Evolutionary conservation across 2,888 invertebrate species (phyloP), one percentile per base, ranked within the genome.

Genomic region (Plebejus anna): DNA sequence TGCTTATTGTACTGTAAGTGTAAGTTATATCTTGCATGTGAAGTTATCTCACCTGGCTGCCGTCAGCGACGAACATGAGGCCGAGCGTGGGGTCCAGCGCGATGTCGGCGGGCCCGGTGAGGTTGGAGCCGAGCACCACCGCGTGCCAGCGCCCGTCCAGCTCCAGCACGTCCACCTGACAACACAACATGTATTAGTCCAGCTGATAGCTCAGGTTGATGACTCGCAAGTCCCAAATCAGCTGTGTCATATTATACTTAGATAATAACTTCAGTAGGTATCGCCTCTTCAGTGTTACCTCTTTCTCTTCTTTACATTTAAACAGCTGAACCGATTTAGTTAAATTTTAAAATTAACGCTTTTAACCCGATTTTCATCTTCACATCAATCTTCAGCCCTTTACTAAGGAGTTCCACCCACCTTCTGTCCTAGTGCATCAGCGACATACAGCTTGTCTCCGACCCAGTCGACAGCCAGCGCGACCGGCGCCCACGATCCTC

Each of bases 401-500:
- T 42, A 42, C 9, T 42, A 42, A 47, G 47, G 2, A 47, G 47
- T 47, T 28, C 55, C 55, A 61, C 61, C 11, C 32, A 66, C 96
- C 86, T 93, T 98, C 88, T 98, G 98, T 0, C 98, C 98, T 36
- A 98, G 95, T 32, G 97, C 96, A 88, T 99, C 99, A 0, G 98
- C 98, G 32, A 99, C 97, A 90, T 99, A 99, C 9, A 99, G 94
- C 88, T 99, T 99, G 88, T 98, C 97, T 0, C 98, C 98, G 70
- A 99, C 96, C 98, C 99, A 99, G 92, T 99, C 99, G 22, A 99
- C 97, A 9, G 99, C 99, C 75, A 99, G 88, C 0, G 98, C 97
- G 0, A 97, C 97, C 0, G 98, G 98, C 0, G 97, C 95, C 98
- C 98, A 98, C 0, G 97, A 97, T 0, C 97, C 97, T 0, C 97